Evolutionary conservation across 2,888 invertebrate genomes (phyloP).

Genomic region (Tortrix viridana): DNA sequence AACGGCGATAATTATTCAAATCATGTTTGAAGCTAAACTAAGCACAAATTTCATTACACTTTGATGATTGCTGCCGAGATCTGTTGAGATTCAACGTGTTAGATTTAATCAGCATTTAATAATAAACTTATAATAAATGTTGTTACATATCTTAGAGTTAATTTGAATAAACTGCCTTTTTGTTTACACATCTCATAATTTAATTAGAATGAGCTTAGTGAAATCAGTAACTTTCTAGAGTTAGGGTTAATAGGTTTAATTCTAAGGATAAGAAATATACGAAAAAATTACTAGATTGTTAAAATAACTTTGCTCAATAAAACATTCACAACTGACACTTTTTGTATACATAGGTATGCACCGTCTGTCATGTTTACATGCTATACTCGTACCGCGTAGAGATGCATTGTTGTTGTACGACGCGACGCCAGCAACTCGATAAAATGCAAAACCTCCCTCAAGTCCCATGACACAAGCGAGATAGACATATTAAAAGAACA

Average conservation of each 20-base stretch:
- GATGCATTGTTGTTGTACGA: not conserved
- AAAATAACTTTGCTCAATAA: too few relatives aligned
- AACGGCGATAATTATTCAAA: conserved; percentile 40
- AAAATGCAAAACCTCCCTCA: conserved; percentile 47
- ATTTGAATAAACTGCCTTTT: too few relatives aligned
- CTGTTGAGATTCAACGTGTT: conserved; percentile 22
- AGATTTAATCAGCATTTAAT: conserved; percentile 5
- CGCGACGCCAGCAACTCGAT: conserved; percentile 18
- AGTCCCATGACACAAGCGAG: conserved; percentile 50
- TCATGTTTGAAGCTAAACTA: conserved; percentile 41
- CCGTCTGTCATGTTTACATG: not conserved
- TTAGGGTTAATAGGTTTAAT: too few relatives aligned
- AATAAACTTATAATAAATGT: conserved; percentile 2
- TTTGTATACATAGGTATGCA: too few relatives aligned
- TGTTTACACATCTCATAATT: too few relatives aligned
- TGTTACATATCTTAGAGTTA: too few relatives aligned
- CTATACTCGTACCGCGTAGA: not conserved
- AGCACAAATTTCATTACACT: conserved; percentile 41
- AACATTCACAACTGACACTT: too few relatives aligned
- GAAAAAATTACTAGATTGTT: too few relatives aligned
- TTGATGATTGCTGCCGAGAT: conserved; percentile 28
- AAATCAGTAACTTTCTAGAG: too few relatives aligned
- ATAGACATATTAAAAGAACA: conserved; percentile 72
- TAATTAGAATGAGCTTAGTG: too few relatives aligned
- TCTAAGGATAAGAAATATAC: too few relatives aligned